These are phyloP conservation scores for Globodera ellingtonae DNA, from an alignment of 1,140 invertebrate genomes.

Conservation along the genomic window DNA sequence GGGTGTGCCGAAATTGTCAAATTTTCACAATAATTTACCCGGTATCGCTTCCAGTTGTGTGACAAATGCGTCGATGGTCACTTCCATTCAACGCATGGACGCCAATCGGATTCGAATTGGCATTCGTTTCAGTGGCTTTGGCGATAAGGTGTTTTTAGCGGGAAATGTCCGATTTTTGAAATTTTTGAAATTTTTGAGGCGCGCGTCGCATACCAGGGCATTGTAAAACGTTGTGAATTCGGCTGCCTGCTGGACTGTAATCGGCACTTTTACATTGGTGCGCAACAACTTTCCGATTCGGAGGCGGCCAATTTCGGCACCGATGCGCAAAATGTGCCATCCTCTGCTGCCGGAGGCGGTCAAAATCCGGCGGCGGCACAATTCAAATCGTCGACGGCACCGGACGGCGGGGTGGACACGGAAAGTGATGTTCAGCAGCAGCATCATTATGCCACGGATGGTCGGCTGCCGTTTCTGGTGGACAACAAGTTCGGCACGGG, in stretches of 20 bases:
- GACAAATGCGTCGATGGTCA: neutral
- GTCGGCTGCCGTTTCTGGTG: too few relatives aligned
- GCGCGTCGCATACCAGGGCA: neutral
- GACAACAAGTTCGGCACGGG: too few relatives aligned
- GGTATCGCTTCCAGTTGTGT: slow-evolving; percentile 10
- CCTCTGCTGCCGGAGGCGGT: neutral
- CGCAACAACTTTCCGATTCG: neutral
- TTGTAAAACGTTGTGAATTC: slow-evolving; percentile 7
- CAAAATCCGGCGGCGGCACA: neutral
- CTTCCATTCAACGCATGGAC: neutral
- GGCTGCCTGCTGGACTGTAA: neutral
- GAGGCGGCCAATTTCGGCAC: neutral
- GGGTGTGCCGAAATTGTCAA: neutral
- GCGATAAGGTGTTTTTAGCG: neutral
- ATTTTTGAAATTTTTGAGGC: neutral
- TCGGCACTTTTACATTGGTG: neutral
- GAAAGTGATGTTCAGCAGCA: too few relatives aligned
- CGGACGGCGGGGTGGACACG: too few relatives aligned
- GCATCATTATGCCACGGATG: too few relatives aligned
- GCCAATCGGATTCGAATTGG: slow-evolving; percentile 1
- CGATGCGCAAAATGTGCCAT: neutral
- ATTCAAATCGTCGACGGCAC: neutral
- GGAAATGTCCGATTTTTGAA: neutral
- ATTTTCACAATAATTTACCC: too few relatives aligned
- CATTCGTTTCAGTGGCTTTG: neutral